Base-by-base conservation (phyloP, 2,797 vertebrate species). In the Australoheros facetus region DNA sequence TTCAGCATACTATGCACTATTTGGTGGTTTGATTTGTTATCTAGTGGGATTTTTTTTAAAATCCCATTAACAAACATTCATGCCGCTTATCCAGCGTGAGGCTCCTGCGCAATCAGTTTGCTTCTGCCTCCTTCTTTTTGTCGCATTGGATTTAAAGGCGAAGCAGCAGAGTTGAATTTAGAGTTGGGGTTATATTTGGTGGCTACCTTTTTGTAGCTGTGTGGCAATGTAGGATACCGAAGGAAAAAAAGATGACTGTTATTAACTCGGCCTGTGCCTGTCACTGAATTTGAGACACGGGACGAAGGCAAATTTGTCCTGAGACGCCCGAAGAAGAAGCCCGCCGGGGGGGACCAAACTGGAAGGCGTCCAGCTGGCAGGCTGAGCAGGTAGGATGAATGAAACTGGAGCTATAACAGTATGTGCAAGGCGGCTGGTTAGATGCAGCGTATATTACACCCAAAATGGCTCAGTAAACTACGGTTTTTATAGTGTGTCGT, bases 101-200 rank as follows among this genome's bases (percentile, higher is more conserved):
- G 88, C 90, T 54, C 77, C 89, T 86, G 91, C 91, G 91, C 86
- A 76, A 13, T 62, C 81, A 2, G 17, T 76, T 69, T 51, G 70
- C 79, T 77, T 78, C 81, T 81, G 57, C 79, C 76, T 87, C 77
- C 71, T 74, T 56, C 56, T 70, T 70, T 91, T 88, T 93, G 92
- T 76, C 93, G 92, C 94, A 92, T 90, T 85, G 93, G 84, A 86
- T 82, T 91, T 91, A 87, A 91, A 90, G 87, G 84, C 75, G 85
- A 88, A 77, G 86, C 75, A 23, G 79, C 77, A 8, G 79, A 77
- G 75, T 84, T 88, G 53, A 45, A 51, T 69, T 1, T 75, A 57
- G 14, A 10, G 42, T 53, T 32, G 5, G 16, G 79, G 6, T 87
- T 79, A 12, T 16, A 56, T 17, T 57, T 48, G 73, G 26, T 57